phyloP scores from a whole-genome alignment of 2,888 invertebrate genomes.

The Steromphala cineraria region DNA sequence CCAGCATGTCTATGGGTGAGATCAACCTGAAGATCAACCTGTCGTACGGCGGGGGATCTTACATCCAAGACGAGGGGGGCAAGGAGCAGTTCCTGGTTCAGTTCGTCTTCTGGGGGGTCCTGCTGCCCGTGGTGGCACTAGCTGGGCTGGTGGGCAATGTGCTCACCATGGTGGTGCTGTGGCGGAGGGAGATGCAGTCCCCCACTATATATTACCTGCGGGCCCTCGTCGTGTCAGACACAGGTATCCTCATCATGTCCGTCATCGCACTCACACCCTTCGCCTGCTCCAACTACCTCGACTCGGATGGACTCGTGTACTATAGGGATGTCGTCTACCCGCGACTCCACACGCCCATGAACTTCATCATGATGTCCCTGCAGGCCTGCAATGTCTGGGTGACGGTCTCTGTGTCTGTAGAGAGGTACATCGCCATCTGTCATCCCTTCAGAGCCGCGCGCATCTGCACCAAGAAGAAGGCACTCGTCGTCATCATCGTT shows the following conservation, averaged over 20 bases:
- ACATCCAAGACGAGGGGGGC: slow-evolving; percentile 43
- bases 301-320: slow-evolving; percentile 46
- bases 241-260: slow-evolving; percentile 50
- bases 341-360: slow-evolving; percentile 61
- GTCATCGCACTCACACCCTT: slow-evolving; percentile 44
- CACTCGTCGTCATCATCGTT: slow-evolving; percentile 54
- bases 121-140: slow-evolving; percentile 59
- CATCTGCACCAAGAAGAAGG: slow-evolving; percentile 61
- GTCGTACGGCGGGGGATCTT: slow-evolving; percentile 51
- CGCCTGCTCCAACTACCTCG: slow-evolving; percentile 45
- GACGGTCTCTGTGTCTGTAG: slow-evolving; percentile 69
- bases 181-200: slow-evolving; percentile 68
- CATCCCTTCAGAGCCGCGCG: slow-evolving; percentile 65
- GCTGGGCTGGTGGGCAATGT: slow-evolving; percentile 69
- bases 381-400: slow-evolving; percentile 71
- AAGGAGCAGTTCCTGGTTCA: slow-evolving; percentile 47
- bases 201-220: slow-evolving; percentile 65
- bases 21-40: slow-evolving; percentile 63
- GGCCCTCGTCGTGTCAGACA: slow-evolving; percentile 65
- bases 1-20: slow-evolving; percentile 39
- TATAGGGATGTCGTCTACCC: slow-evolving; percentile 64
- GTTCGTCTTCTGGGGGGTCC: slow-evolving; percentile 65
- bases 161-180: slow-evolving; percentile 68
- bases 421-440: slow-evolving; percentile 71
- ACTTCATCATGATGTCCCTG: slow-evolving; percentile 65